Conservation (phyloP, 2,797 vertebrate species). For the Sebastes umbrosus region DNA sequence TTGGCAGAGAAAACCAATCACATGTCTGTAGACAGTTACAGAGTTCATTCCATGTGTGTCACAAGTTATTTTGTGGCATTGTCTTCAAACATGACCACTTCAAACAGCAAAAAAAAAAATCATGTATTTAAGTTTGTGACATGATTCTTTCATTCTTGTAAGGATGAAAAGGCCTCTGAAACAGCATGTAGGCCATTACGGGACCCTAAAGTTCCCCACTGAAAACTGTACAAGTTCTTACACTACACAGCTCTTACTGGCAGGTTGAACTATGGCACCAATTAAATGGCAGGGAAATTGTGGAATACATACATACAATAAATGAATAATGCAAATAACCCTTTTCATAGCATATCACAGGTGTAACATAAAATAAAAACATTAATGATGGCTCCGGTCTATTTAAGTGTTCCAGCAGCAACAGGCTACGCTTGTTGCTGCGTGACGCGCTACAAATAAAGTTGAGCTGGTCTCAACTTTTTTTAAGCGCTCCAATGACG, state of each 20-base stretch:
- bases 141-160: neutral
- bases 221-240: neutral
- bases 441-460: too few relatives aligned
- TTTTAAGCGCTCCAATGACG: too few relatives aligned
- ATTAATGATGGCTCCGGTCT: neutral
- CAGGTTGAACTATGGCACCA: neutral
- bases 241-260: neutral
- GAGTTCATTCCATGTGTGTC: conserved; percentile 2
- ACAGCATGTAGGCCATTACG: neutral
- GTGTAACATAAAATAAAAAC: neutral
- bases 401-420: neutral
- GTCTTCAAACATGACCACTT: neutral
- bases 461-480: too few relatives aligned
- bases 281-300: neutral
- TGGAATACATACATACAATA: neutral
- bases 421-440: too few relatives aligned
- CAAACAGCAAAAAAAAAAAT: neutral
- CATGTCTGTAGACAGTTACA: conserved; percentile 12
- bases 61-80: neutral
- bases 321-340: neutral
- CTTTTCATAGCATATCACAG: neutral
- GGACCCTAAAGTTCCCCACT: neutral
- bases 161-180: conserved; percentile 3
- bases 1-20: conserved; percentile 32
- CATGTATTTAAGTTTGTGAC: neutral